Conservation (phyloP, 2,113 vertebrate genomes). For the Paradoxurus hermaphroditus region DNA sequence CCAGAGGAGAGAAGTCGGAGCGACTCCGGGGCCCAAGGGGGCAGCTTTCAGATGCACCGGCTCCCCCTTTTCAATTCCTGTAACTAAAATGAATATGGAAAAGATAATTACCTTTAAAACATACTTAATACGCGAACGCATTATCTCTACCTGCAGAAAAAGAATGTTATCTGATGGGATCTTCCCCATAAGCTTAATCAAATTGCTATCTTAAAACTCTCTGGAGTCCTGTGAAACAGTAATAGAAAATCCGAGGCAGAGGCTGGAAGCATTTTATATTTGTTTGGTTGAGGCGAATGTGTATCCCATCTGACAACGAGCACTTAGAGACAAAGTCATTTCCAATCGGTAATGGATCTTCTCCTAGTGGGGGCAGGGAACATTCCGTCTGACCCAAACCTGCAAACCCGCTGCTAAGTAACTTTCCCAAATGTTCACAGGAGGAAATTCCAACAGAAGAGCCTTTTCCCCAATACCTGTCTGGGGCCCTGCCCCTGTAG, state of each 20-base stretch:
- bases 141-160: constrained; percentile 82
- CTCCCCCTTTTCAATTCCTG: constrained; percentile 70
- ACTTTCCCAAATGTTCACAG: constrained; percentile 4
- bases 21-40: not conserved
- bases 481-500: not conserved
- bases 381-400: constrained; percentile 46
- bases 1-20: constrained; percentile 14
- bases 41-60: constrained; percentile 38
- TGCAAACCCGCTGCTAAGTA: not conserved
- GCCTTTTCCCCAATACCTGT: not conserved
- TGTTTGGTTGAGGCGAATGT: constrained; percentile 38
- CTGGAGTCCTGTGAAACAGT: constrained; percentile 79
- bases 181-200: constrained; percentile 81
- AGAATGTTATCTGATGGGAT: constrained; percentile 74
- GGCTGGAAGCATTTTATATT: constrained; percentile 51
- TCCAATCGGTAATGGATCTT: constrained; percentile 79
- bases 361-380: constrained; percentile 25
- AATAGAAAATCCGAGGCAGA: constrained; percentile 75
- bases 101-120: constrained; percentile 83
- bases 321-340: constrained; percentile 73
- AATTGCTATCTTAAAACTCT: constrained; percentile 81
- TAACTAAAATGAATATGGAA: constrained; percentile 77
- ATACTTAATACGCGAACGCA: constrained; percentile 80
- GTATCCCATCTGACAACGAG: constrained; percentile 55
- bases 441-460: constrained; percentile 36